Base-by-base conservation (phyloP, 2,888 invertebrate genomes). In the Eumerus sabulonum region DNA sequence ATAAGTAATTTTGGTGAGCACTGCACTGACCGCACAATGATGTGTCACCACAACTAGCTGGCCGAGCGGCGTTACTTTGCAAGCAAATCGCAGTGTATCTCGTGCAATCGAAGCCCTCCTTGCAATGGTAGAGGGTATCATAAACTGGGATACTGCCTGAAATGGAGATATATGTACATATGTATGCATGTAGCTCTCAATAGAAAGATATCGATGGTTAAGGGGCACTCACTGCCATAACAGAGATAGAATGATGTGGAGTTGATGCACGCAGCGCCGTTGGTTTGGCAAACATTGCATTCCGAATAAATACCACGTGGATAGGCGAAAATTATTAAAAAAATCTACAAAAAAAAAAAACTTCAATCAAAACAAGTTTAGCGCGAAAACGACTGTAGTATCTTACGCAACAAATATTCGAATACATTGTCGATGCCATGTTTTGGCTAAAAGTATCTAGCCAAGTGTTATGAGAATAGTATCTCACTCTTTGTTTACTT, bases 11-110 rank as follows among this genome's bases (percentile, higher is more conserved):
- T 0, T 82, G 76, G n/a, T 86, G 85, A 1, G 87, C 87, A 47
- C 85, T 85, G n/a, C 87, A 87, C 5, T 82, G 83, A 1, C 87
- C 86, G 62, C 87, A 87, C n/a, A 83, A 76, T 3, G 86, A 83
- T 14, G 85, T 87, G 45, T 86, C 86, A 0, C 87, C 87, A 62
- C 88, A 87, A 59, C 87, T 87, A 9, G 87, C 84, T 1, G 82
- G 83, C 1, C 84, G 83, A 1, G 17, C 82, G 1, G 76, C 84
- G 27, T 71, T 84, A 79, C 74, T 85, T 57, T 87, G 88, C 5
- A 84, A 76, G 40, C 87, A 88, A 63, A 87, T 87, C 0, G 86
- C 86, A 5, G 82, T 77, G 12, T 76, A 67, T 51, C 84, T 79
- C 19, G 86, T 86, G 67, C 87, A 87, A 14, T 86, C 84, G 11